A percentile compares a stretch with the other conserved stretches of the same genome.
These are phyloP conservation scores for Aporrectodea caliginosa DNA, from an alignment of 1,140 invertebrate species.

Conservation along the genomic window DNA sequence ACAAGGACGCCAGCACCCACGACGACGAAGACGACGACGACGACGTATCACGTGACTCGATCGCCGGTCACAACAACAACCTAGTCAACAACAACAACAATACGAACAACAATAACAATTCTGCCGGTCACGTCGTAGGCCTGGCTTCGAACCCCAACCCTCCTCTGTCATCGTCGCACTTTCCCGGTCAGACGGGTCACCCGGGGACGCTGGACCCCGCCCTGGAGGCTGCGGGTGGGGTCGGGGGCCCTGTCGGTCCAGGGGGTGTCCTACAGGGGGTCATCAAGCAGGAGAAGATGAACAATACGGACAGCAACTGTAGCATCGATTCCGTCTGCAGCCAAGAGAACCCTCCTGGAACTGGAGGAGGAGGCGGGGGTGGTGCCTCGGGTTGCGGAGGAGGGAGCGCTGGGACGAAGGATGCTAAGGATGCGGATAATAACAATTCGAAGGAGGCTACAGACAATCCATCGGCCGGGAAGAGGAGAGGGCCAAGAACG, in stretches of 20 bases:
- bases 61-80: background rate
- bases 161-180: no score
- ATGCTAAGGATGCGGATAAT: background rate
- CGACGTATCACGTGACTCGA: background rate
- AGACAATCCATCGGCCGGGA: slow-evolving; percentile 61
- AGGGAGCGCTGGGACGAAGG: background rate
- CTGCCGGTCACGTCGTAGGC: no score
- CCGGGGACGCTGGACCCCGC: no score
- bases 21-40: slow-evolving; percentile 17
- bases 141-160: no score
- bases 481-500: slow-evolving; percentile 86
- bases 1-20: slow-evolving; percentile 24
- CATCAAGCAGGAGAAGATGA: background rate
- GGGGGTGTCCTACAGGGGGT: no score
- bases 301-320: slow-evolving; percentile 1
- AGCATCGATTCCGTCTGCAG: slow-evolving; percentile 21
- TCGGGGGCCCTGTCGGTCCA: no score
- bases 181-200: no score
- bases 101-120: background rate
- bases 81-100: slow-evolving; percentile 16
- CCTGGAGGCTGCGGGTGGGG: no score
- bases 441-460: background rate
- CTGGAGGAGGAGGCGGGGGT: background rate
- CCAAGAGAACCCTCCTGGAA: background rate
- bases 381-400: background rate